A percentile compares a stretch with the other conserved stretches of the same genome.
Conservation (phyloP, 2,797 vertebrate genomes). For the Mycteria americana region DNA sequence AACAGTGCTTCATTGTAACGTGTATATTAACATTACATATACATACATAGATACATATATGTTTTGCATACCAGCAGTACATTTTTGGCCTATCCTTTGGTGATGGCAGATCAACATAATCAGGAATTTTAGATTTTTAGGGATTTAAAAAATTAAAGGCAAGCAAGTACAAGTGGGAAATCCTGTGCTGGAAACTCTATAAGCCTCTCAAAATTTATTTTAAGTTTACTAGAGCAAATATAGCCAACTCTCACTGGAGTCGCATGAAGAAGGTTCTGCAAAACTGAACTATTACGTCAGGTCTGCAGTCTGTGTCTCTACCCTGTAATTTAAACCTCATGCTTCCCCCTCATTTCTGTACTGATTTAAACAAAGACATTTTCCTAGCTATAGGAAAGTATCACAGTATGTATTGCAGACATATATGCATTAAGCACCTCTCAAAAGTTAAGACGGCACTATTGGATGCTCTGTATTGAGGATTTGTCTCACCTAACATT, state of each 20-base stretch:
- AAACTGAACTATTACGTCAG: slow-evolving; percentile 59
- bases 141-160: background rate
- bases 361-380: slow-evolving; percentile 28
- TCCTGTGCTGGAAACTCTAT: background rate
- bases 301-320: slow-evolving; percentile 55
- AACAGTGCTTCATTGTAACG: background rate
- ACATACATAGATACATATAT: background rate
- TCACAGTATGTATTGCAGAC: background rate
- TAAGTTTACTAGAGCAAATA: slow-evolving; percentile 20
- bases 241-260: slow-evolving; percentile 38
- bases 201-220: background rate
- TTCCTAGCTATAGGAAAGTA: slow-evolving; percentile 20
- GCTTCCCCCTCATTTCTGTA: background rate
- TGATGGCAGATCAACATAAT: background rate
- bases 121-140: background rate
- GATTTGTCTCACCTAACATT: background rate
- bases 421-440: background rate
- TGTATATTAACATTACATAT: background rate
- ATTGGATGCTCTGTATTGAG: background rate
- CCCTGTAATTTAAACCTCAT: slow-evolving; percentile 64
- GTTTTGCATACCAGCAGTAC: background rate
- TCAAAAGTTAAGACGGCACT: background rate
- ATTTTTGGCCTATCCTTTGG: background rate
- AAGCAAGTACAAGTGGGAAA: background rate
- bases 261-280: slow-evolving; percentile 46